Percentiles rank a stretch among this genome's conserved stretches.
These are phyloP conservation scores for Nasonovia ribisnigri DNA, from an alignment of 2,888 invertebrate species.

Conservation along the genomic window DNA sequence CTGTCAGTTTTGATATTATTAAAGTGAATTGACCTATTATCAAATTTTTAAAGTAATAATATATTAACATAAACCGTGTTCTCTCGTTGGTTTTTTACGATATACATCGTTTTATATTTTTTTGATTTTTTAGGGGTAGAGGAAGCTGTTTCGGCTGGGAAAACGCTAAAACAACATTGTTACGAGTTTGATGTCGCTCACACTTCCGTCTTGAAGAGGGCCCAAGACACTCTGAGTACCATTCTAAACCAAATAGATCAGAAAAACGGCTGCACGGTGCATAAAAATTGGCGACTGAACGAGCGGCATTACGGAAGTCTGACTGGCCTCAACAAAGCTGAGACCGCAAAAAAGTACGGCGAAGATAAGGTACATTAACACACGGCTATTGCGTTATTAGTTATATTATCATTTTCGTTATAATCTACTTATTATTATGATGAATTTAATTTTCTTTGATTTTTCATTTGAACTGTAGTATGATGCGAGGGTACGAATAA, in stretches of 20 bases:
- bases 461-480: neutral
- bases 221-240: conserved; percentile 79
- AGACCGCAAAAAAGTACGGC: conserved; percentile 87
- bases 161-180: conserved; percentile 78
- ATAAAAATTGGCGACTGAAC: conserved; percentile 85
- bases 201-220: conserved; percentile 84
- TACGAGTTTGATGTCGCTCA: conserved; percentile 84
- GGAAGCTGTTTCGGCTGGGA: conserved; percentile 81
- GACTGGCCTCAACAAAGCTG: conserved; percentile 86
- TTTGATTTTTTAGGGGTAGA: conserved; percentile 73
- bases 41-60: too few species aligned
- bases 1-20: too few species aligned
- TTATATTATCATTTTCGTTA: neutral
- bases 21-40: too few species aligned
- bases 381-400: neutral
- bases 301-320: conserved; percentile 90
- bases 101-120: too few species aligned
- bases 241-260: conserved; percentile 79
- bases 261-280: conserved; percentile 75
- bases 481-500: neutral
- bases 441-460: neutral
- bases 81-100: too few species aligned
- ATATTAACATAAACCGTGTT: too few species aligned
- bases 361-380: conserved; percentile 78
- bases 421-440: neutral